Evolutionary conservation across 2,888 invertebrate species (phyloP).

Genomic region (Noctua janthe): DNA sequence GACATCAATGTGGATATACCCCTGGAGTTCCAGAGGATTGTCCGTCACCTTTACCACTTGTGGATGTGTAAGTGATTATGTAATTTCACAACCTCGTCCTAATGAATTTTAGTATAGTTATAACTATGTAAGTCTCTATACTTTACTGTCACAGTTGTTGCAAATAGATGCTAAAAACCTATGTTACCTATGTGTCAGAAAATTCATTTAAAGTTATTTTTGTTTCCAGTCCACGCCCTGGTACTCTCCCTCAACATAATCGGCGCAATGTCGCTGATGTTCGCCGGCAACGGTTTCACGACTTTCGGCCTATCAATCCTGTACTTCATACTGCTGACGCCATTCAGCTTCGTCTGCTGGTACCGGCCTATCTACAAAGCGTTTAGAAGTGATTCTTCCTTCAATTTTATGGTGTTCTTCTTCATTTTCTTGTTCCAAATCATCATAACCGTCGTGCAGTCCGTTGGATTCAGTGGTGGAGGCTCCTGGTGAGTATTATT

Average conservation of each 20-base stretch:
- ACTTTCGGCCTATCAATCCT: constrained; percentile 97
- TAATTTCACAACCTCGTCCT: not conserved
- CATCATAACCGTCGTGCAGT: constrained; percentile 96
- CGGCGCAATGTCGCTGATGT: constrained; percentile 95
- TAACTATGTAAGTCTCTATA: too few relatives aligned
- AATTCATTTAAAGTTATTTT: not conserved
- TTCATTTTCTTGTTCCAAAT: constrained; percentile 99
- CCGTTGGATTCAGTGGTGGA: constrained; percentile 95
- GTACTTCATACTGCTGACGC: constrained; percentile 97
- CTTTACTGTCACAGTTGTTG: constrained; percentile 4
- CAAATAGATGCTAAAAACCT: not conserved
- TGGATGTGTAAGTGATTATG: constrained; percentile 97
- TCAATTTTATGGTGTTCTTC: constrained; percentile 99
- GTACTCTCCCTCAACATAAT: constrained; percentile 96
- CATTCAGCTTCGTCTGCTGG: constrained; percentile 99
- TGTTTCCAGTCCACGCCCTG: constrained; percentile 94
- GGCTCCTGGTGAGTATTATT: constrained; percentile 95
- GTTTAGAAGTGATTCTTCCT: constrained; percentile 99
- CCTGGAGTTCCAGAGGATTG: constrained; percentile 98
- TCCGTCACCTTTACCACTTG: constrained; percentile 97
- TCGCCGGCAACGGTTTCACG: constrained; percentile 91
- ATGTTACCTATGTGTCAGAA: not conserved
- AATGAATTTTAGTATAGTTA: constrained; percentile 7
- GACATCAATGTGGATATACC: constrained; percentile 99
- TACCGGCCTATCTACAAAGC: constrained; percentile 99